Conservation (phyloP, 2,888 invertebrate species). For the Notodonta ziczac region DNA sequence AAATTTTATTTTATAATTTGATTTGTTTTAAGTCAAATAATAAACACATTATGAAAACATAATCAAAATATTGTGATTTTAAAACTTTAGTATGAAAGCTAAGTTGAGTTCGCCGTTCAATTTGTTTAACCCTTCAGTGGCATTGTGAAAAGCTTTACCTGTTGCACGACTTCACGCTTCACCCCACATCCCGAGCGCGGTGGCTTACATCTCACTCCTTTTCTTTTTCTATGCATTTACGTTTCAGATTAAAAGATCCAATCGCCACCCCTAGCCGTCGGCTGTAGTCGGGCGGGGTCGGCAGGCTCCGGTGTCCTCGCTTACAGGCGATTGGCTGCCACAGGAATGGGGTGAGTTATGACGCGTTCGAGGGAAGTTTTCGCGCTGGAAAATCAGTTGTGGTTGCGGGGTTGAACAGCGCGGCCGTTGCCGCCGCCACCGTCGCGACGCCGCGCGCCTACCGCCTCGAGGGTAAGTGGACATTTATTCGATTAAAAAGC, state of each 20-base stretch:
- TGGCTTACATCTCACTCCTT: slow-evolving; percentile 68
- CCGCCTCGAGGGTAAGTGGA: slow-evolving; percentile 79
- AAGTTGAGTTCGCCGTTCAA: too few relatives aligned
- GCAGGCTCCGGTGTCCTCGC: slow-evolving; percentile 53
- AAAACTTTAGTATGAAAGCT: too few relatives aligned
- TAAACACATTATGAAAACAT: too few relatives aligned
- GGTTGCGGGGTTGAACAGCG: slow-evolving; percentile 68
- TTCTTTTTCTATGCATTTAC: slow-evolving; percentile 82
- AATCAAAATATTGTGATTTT: too few relatives aligned
- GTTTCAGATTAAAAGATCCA: slow-evolving; percentile 84
- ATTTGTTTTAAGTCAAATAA: too few relatives aligned
- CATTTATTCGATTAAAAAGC: slow-evolving; percentile 82
- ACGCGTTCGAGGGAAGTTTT: slow-evolving; percentile 81
- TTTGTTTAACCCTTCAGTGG: slow-evolving; percentile 14
- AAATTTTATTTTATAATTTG: too few relatives aligned
- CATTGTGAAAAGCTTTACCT: slow-evolving; percentile 63
- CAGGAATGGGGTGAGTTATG: slow-evolving; percentile 75
- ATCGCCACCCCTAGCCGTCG: slow-evolving; percentile 75
- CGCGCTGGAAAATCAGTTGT: slow-evolving; percentile 79
- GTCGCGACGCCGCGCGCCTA: slow-evolving; percentile 49
- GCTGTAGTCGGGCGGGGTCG: slow-evolving; percentile 62
- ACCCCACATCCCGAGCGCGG: slow-evolving; percentile 62
- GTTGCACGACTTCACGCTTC: slow-evolving; percentile 59
- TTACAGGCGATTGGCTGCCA: slow-evolving; percentile 64
- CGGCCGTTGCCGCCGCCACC: slow-evolving; percentile 69